Base-by-base conservation (phyloP, 2,888 invertebrate species). In the Lasiommata megera region DNA sequence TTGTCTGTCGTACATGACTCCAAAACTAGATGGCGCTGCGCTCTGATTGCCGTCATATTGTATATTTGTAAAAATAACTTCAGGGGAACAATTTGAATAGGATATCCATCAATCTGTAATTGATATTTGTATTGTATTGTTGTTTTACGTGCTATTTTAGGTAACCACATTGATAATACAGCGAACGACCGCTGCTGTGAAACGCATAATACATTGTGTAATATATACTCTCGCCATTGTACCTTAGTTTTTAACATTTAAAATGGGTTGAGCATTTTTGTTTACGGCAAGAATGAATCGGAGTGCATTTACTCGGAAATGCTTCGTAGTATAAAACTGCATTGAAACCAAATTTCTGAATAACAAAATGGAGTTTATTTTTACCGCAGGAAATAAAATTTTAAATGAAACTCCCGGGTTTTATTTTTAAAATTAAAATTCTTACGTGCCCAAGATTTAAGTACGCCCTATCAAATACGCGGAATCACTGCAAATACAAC, bases 261-360 rank as follows among this genome's bases (percentile, higher is more conserved):
- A 50, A 50, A 50, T 36, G 36, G 36, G 37, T 44, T 29, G 28
- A 44, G 37, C 12, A 8, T 50, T 23, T 36, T 50, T 36, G 12
- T 37, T 36, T 37, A 23, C 28, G 12, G 37, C 37, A 50, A 50
- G 50, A 50, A 50, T 50, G 37, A 37, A 37, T 50, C 23, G 14
- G 37, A 12, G 17, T 50, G 50, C 36, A 37, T 50, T 50, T 28
- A 44, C 44, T 28, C 28, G 44, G 11, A 47, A 47, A 47, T 36
- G 18, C 50, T 37, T 36, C 50, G 23, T 50, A 50, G 50, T 23
- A 23, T 50, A 47, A 47, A 31, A 50, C 37, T 23, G 50, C 50
- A 37, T 37, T 50, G 50, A 50, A 50, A 37, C 18, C 50, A 37
- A 50, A 50, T 37, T 37, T 37, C 50, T 50, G 50, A 37, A 50